Base-by-base conservation (phyloP, 2,888 invertebrate species). In the Ormyrus rosae region DNA sequence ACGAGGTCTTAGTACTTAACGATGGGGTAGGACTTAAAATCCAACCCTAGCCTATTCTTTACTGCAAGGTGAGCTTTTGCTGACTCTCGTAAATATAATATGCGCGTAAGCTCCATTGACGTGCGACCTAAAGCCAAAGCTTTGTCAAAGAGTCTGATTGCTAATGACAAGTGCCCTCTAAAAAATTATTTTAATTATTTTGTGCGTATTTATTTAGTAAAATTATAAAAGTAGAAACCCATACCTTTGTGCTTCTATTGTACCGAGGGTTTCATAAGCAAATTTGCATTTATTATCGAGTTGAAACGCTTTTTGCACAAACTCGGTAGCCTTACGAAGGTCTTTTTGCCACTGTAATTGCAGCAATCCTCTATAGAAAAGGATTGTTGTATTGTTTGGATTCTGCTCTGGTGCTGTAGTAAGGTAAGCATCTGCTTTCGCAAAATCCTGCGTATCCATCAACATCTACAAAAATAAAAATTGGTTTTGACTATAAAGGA, bases 211-310 rank as follows among this genome's bases (percentile, higher is more conserved):
- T n/a, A 13, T 45, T 46, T 55, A 10, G 11, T 11, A 60, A 34
- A 10, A 56, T 63, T 11, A 60, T 11, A 60, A 50, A 65, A 48
- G 45, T 68, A 2, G 60, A 10, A 34, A 79, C 19, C 58, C 68
- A 56, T 83, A 90, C 90, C 90, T 86, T 92, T 98, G 98, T 83
- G 98, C 97, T 93, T 98, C 97, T 84, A 99, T 95, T 48, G 98
- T 97, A 85, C 97, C 98, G 82, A 98, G 92, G 64, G 98, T 98
- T 92, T 99, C 99, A 91, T 96, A 98, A 8, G 97, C 98, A 92
- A 98, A 96, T 91, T 97, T 96, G 92, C 98, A 98, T 90, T 96
- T 96, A 70, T 96, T 95, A 92, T 99, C 99, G 86, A 97, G 93
- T 88, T 95, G 94, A 84, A 98, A 94, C 0, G 97, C 97, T 90